phyloP scores from a whole-genome alignment of 2,888 invertebrate species.

The Congeria kusceri region DNA sequence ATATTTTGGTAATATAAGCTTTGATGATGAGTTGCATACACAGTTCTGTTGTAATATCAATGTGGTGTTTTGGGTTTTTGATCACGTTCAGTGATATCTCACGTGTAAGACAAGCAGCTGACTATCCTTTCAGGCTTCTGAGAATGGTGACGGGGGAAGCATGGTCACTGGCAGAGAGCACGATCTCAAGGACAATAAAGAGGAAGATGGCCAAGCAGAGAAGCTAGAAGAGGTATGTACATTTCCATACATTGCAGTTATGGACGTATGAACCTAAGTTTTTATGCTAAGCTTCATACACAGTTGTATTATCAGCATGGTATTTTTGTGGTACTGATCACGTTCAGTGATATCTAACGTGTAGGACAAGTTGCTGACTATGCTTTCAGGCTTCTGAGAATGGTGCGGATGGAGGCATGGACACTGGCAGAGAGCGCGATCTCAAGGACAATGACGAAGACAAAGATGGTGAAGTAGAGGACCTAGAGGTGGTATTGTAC shows the following conservation, averaged over 20 bases:
- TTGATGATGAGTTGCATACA: too few species aligned
- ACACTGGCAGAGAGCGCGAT: constrained; percentile 2
- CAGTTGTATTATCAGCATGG: too few species aligned
- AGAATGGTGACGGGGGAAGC: constrained; percentile 15
- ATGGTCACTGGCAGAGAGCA: constrained; percentile 12
- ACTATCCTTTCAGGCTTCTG: constrained; percentile 13
- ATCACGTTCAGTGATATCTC: constrained; percentile 15
- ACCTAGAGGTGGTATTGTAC: constrained; percentile 16
- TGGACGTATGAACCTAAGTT: too few species aligned
- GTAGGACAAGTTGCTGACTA: too few species aligned
- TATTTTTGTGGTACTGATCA: too few species aligned
- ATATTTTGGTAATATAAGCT: constrained; percentile 5
- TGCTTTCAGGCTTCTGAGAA: not conserved
- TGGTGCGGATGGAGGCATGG: not conserved
- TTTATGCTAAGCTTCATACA: too few species aligned
- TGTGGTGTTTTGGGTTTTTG: not conserved
- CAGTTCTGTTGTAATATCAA: too few species aligned
- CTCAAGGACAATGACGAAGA: constrained; percentile 9
- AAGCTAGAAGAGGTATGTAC: constrained; percentile 16
- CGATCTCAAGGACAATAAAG: constrained; percentile 13
- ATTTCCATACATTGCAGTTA: too few species aligned
- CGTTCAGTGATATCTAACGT: not conserved
- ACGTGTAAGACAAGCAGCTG: constrained; percentile 22
- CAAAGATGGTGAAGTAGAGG: constrained; percentile 13
- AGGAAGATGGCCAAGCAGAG: constrained; percentile 16